Percentiles rank a stretch among this genome's conserved stretches.
Conservation (phyloP, 2,113 vertebrate genomes). For the Edolisoma coerulescens region DNA sequence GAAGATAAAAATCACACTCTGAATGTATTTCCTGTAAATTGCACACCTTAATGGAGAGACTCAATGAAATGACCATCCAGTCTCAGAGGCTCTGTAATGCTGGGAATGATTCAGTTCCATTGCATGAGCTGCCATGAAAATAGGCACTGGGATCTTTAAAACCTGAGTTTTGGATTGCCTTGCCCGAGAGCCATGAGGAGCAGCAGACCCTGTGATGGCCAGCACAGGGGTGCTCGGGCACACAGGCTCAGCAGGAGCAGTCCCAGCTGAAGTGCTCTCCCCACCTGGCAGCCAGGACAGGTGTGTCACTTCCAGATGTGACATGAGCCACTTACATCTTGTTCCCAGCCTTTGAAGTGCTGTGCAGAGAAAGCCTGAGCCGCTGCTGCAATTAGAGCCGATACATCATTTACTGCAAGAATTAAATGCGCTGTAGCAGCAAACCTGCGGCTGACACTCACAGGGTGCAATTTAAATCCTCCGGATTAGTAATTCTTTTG, state of each 20-base stretch:
- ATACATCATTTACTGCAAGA: slow-evolving; percentile 17
- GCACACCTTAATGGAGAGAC: background rate
- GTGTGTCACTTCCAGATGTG: background rate
- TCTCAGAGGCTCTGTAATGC: background rate
- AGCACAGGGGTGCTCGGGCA: background rate
- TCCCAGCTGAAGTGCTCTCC: background rate
- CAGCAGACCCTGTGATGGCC: background rate
- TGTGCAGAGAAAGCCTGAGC: slow-evolving; percentile 2
- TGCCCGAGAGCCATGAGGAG: background rate
- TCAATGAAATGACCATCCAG: background rate
- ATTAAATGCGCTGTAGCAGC: slow-evolving; percentile 12
- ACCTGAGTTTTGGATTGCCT: background rate
- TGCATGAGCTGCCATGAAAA: background rate
- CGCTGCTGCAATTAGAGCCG: background rate
- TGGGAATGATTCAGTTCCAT: background rate
- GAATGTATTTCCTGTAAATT: background rate
- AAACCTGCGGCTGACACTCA: slow-evolving; percentile 45
- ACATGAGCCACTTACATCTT: background rate
- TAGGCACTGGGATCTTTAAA: background rate
- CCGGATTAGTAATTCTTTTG: slow-evolving; percentile 43
- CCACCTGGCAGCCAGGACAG: background rate
- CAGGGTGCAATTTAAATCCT: slow-evolving; percentile 46
- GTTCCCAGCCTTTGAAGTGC: slow-evolving; percentile 22
- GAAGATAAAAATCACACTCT: background rate
- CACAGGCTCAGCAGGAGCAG: background rate